Evolutionary conservation across 2,797 vertebrate species (phyloP).

Genomic region (Cirrhinus molitorella): DNA sequence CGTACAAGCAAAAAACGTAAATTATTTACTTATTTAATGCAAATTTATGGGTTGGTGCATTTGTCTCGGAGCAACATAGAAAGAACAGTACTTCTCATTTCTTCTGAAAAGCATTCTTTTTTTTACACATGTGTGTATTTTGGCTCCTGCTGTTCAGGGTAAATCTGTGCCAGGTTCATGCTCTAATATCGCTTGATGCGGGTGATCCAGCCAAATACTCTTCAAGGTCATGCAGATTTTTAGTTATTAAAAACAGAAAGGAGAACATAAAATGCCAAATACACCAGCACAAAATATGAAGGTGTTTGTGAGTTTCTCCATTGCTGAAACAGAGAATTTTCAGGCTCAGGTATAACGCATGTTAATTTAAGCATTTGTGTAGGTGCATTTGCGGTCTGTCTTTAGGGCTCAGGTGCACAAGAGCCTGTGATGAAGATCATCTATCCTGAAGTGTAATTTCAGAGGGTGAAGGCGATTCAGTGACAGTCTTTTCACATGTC

Average conservation of each 20-base stretch:
- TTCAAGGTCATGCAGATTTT: constrained; percentile 29
- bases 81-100: constrained; percentile 25
- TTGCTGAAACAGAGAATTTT: constrained; percentile 8
- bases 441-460: constrained; percentile 32
- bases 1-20: background rate
- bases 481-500: background rate
- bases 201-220: constrained; percentile 27
- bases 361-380: constrained; percentile 22
- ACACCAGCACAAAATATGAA: constrained; percentile 11
- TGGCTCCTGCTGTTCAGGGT: constrained; percentile 26
- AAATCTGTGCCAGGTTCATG: constrained; percentile 36
- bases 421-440: constrained; percentile 1
- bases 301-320: background rate
- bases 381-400: constrained; percentile 12
- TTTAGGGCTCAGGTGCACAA: constrained; percentile 40
- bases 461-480: constrained; percentile 5
- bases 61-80: constrained; percentile 1
- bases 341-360: constrained; percentile 8
- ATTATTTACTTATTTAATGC: constrained; percentile 24
- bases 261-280: constrained; percentile 12
- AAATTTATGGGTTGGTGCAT: constrained; percentile 21
- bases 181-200: constrained; percentile 2
- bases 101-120: background rate
- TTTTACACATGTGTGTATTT: constrained; percentile 2
- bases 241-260: constrained; percentile 8